Percentiles rank a stretch among this genome's conserved stretches.
These are phyloP conservation scores for Euzetes globulus DNA, from an alignment of 2,888 invertebrate species.

Conservation along the genomic window DNA sequence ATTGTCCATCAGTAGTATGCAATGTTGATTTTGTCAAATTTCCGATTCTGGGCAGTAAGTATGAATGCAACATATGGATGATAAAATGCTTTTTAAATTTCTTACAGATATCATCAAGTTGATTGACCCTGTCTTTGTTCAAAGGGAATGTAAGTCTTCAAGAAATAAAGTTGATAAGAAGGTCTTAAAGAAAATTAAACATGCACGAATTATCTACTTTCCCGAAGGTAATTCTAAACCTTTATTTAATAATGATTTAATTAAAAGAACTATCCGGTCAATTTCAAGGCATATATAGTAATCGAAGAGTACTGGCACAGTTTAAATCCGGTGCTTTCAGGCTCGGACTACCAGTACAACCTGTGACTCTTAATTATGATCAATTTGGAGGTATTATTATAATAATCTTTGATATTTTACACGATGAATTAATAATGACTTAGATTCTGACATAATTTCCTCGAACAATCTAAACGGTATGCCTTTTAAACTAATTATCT, in stretches of 20 bases:
- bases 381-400: constrained; percentile 29
- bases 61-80: not conserved
- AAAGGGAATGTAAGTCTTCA: constrained; percentile 85
- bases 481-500: constrained; percentile 56
- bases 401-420: not conserved
- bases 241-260: not conserved
- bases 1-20: constrained; percentile 81
- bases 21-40: constrained; percentile 73
- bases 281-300: constrained; percentile 66
- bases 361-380: constrained; percentile 78
- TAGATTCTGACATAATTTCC: constrained; percentile 48
- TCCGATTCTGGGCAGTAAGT: constrained; percentile 84
- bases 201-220: constrained; percentile 79
- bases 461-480: constrained; percentile 69
- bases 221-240: constrained; percentile 62
- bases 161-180: constrained; percentile 76
- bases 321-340: constrained; percentile 70
- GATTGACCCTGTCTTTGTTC: constrained; percentile 90
- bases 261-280: not conserved
- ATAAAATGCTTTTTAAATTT: not conserved
- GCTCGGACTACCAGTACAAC: constrained; percentile 91
- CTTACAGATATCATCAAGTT: constrained; percentile 73
- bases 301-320: constrained; percentile 67
- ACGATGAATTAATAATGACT: too few relatives aligned
- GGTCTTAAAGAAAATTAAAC: constrained; percentile 74